These are phyloP conservation scores for Megastigmus dorsalis DNA, from an alignment of 2,888 invertebrate genomes.

Conservation along the genomic window DNA sequence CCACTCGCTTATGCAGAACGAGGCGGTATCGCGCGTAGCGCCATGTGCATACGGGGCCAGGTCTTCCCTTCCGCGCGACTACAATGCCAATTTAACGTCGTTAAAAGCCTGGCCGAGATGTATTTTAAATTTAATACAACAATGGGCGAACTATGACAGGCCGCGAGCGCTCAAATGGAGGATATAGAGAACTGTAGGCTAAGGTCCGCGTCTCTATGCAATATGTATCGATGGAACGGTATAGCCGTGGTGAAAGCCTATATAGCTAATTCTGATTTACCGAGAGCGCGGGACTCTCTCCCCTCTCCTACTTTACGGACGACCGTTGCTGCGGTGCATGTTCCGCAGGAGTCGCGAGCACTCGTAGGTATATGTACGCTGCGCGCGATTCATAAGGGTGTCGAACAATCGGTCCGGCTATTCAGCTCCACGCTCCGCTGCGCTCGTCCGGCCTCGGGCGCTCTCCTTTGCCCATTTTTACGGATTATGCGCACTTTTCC, in stretches of 20 bases:
- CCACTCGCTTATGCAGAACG: conserved; percentile 9
- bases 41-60: too few species aligned
- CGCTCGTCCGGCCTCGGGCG: neutral
- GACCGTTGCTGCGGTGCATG: conserved; percentile 18
- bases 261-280: conserved; percentile 46
- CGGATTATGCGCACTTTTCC: neutral
- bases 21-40: too few species aligned
- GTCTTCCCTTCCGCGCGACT: neutral
- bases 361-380: too few species aligned
- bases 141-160: conserved; percentile 14
- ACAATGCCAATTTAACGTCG: conserved; percentile 42
- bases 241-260: conserved; percentile 39
- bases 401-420: conserved; percentile 25
- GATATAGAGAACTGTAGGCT: too few species aligned
- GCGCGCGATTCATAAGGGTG: conserved; percentile 36
- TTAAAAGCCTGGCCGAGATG: neutral
- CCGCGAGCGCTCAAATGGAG: neutral
- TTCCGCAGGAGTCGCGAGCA: neutral
- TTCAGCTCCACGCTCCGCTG: conserved; percentile 27
- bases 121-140: conserved; percentile 23
- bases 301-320: too few species aligned
- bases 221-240: too few species aligned
- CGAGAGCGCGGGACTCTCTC: too few species aligned
- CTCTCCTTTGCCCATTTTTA: neutral
- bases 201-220: too few species aligned